Base-by-base conservation (phyloP, 1,140 invertebrate genomes). In the Cydia pomonella region DNA sequence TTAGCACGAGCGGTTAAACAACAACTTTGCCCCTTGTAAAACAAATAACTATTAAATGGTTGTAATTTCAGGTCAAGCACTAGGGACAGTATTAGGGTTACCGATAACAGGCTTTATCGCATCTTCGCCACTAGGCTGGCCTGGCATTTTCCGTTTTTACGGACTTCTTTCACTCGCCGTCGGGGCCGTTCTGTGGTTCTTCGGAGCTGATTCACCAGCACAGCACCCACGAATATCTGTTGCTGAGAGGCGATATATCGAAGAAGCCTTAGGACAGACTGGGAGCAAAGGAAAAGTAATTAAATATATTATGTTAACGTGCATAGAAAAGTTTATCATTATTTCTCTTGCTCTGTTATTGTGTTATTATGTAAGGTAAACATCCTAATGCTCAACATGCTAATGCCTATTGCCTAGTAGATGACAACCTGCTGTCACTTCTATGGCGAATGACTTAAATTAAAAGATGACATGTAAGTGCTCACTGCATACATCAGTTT, bases 31-130 rank as follows among this genome's bases (percentile, higher is more conserved):
- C n/a, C n/a, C n/a, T n/a, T n/a, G n/a, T n/a, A n/a, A n/a, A n/a
- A n/a, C n/a, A n/a, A n/a, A n/a, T n/a, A n/a, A n/a, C n/a, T n/a
- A n/a, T n/a, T n/a, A n/a, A n/a, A n/a, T n/a, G n/a, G n/a, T 9
- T 59, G 18, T 12, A 59, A 23, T 82, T 84, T 86, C 89, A 84
- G 95, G 94, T 29, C 93, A 94, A 76, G 94, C 95, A 75, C 85
- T 96, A 2, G 95, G 95, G 4, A 95, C 95, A 25, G 95, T 96
- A 6, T 79, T 95, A n/a, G 93, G 94, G n/a, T 82, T 96, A 23
- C 93, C 95, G 12, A 91, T 95, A 62, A 94, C 94, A 9, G 95
- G 95, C 0, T 92, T 94, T 33, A 88, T 96, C 9, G 89, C 95
- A 0, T 92, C 92, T 3, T 94, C 94, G 0, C 25, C 80, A 0